Evolutionary conservation across 2,113 vertebrate species (phyloP).

Genomic region (Xenopus borealis): DNA sequence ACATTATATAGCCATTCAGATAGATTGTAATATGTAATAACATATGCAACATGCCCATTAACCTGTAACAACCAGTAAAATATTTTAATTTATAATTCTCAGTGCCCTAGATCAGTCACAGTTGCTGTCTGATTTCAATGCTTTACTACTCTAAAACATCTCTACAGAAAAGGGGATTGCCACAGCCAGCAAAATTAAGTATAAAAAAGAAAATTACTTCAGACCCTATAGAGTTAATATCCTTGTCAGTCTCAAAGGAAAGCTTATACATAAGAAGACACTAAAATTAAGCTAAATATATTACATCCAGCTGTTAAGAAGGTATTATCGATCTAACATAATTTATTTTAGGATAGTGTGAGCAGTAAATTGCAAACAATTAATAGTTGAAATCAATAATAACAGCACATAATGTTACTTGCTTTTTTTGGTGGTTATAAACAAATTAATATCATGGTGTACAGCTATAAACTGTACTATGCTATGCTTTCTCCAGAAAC

Average conservation of each 20-base stretch:
- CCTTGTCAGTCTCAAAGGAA: not conserved
- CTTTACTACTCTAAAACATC: too few species aligned
- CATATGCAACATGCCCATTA: too few species aligned
- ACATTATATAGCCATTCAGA: too few species aligned
- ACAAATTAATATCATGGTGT: not conserved
- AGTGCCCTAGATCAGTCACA: too few species aligned
- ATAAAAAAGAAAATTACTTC: too few species aligned
- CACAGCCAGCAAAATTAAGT: too few species aligned
- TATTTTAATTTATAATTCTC: too few species aligned
- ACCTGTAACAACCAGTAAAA: too few species aligned
- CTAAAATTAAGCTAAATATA: slow-evolving; percentile 5
- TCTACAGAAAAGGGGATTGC: too few species aligned
- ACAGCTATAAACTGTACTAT: not conserved
- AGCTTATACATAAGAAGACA: not conserved
- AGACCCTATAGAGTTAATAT: not conserved
- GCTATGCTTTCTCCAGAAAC: not conserved
- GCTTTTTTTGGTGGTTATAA: not conserved
- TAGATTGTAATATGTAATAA: too few species aligned
- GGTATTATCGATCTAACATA: not conserved
- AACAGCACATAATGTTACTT: not conserved
- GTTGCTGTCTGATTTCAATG: too few species aligned
- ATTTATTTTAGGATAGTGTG: not conserved
- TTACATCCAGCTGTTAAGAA: not conserved
- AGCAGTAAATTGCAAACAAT: slow-evolving; percentile 6
- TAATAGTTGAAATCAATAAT: slow-evolving; percentile 7